phyloP scores from a whole-genome alignment of 2,113 vertebrate species.

The Nannospalax galili region DNA sequence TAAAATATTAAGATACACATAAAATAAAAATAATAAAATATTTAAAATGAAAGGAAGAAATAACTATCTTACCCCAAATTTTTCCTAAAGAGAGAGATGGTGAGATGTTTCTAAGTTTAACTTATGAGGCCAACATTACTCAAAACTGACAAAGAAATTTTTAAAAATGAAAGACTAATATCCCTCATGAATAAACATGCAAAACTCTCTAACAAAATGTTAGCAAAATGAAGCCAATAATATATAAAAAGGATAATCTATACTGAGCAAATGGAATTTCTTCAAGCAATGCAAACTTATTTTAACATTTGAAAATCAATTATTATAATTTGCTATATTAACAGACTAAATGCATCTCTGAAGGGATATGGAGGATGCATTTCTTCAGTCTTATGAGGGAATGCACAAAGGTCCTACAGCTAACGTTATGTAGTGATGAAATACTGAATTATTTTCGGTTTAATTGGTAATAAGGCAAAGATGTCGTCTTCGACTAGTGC shows the following conservation, averaged over 20 bases:
- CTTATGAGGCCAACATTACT: constrained; percentile 27
- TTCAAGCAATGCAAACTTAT: constrained; percentile 33
- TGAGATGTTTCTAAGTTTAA: background rate
- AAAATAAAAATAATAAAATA: too few relatives aligned
- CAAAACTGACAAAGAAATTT: constrained; percentile 8
- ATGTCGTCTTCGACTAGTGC: background rate
- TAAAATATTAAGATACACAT: too few relatives aligned
- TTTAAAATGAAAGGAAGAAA: background rate
- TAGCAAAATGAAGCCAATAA: constrained; percentile 50
- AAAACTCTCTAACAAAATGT: constrained; percentile 54
- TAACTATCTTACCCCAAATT: background rate
- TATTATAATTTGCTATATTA: constrained; percentile 55
- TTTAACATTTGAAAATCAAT: constrained; percentile 69
- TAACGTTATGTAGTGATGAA: background rate
- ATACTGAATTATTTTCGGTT: background rate
- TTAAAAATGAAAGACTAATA: constrained; percentile 8
- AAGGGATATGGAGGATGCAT: background rate
- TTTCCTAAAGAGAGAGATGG: background rate
- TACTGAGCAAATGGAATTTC: constrained; percentile 51
- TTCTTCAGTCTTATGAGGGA: background rate
- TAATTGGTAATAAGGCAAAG: background rate
- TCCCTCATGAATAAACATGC: constrained; percentile 29
- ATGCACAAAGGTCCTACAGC: background rate
- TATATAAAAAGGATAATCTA: constrained; percentile 51
- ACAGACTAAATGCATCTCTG: background rate